Evolutionary conservation across 1,140 invertebrate species (phyloP).

Genomic region (Lycorma delicatula): DNA sequence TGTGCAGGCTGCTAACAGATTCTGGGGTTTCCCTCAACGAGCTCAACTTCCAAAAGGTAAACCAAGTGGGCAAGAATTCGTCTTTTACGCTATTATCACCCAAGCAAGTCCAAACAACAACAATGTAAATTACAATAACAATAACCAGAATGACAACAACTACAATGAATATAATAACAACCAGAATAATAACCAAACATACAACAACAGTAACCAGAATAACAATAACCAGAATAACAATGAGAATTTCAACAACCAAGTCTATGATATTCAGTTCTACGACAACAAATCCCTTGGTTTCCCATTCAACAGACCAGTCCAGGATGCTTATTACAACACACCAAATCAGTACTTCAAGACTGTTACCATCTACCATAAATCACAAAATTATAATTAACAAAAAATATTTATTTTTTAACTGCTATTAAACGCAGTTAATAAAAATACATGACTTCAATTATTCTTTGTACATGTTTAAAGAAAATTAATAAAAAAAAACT

Average conservation of each 20-base stretch:
- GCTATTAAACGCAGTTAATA: too few species aligned
- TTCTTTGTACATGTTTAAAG: too few species aligned
- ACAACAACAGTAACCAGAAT: constrained; percentile 31
- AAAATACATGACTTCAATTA: too few species aligned
- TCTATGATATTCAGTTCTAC: neutral
- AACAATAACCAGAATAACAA: too few species aligned
- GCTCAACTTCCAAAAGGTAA: constrained; percentile 51
- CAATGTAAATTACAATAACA: too few species aligned
- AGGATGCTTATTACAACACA: constrained; percentile 15
- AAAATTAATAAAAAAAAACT: too few species aligned
- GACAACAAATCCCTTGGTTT: constrained; percentile 12
- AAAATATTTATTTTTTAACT: too few species aligned
- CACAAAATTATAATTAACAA: too few species aligned
- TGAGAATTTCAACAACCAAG: neutral
- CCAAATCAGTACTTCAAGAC: constrained; percentile 21
- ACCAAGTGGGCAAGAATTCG: constrained; percentile 48
- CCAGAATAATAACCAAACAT: too few species aligned
- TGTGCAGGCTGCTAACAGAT: neutral
- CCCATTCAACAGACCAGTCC: constrained; percentile 25
- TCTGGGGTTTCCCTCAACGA: constrained; percentile 43
- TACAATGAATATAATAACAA: too few species aligned
- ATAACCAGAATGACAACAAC: neutral
- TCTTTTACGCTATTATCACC: constrained; percentile 47
- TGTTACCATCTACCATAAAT: constrained; percentile 12
- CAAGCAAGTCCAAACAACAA: constrained; percentile 34